Base-by-base conservation (phyloP, 2,888 invertebrate genomes). In the Cancer borealis region DNA sequence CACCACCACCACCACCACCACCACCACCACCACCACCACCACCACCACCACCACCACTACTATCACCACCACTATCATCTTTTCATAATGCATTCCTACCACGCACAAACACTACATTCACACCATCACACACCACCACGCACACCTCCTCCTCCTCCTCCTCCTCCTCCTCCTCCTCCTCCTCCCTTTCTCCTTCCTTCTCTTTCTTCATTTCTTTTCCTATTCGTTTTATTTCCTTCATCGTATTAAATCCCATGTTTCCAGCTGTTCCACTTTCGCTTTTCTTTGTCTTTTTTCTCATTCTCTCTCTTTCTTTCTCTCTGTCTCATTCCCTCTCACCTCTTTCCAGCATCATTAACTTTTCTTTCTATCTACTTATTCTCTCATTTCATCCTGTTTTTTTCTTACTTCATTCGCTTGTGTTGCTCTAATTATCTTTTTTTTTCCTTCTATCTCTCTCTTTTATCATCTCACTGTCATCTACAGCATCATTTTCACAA, bases 261-360 rank as follows among this genome's bases (percentile, higher is more conserved):
- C 17, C 60, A 4, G 60, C 60, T 66, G 60, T 66, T 66, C 17
- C 60, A 66, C 17, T 66, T 4, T 12, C 60, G 4, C 60, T 66
- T 17, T 66, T 17, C 17, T 17, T 91, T n/a, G 46, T 46, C 79
- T 79, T 73, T 46, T 92, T 46, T 47, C 84, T 79, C 84, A 47
- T 84, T 84, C 26, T 79, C 46, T 92, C 47, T 66, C 92, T 79
- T 47, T 79, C n/a, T 92, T 47, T 66, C 84, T 73, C 47, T 92
- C 26, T 92, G 84, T 79, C 84, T 92, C 92, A 26, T 26, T 92
- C 92, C 47, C 47, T 92, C 92, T 47, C 47, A 39, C 45, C n/a
- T 66, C 66, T 66, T 21, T 21, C n/a, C 66, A 5, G 17, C 21
- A 5, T 66, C 21, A 5, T 21, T 66, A 5, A 17, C 0, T 66